A percentile compares a stretch with the other conserved stretches of the same genome.
These are phyloP conservation scores for Drosophila infuscata DNA, from an alignment of 2,888 invertebrate species.

Conservation along the genomic window DNA sequence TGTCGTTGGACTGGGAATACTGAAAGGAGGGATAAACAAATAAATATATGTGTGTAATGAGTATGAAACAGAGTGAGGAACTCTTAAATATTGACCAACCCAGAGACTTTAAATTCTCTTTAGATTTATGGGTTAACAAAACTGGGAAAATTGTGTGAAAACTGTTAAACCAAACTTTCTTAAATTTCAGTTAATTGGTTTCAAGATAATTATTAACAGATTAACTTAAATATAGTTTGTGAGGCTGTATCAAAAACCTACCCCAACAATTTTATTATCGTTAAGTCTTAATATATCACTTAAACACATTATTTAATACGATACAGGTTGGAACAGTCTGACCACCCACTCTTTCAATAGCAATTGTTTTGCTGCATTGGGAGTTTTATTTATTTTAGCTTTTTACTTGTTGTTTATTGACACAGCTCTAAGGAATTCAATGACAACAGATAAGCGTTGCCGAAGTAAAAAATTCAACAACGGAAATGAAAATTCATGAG, in stretches of 20 bases:
- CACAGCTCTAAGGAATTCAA: constrained; percentile 45
- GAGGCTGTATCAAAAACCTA: neutral
- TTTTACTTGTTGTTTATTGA: constrained; percentile 30
- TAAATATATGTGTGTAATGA: constrained; percentile 1
- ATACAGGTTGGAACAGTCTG: neutral
- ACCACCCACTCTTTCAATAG: constrained; percentile 10
- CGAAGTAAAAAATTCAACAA: constrained; percentile 51
- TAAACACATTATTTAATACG: too few species aligned
- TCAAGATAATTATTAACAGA: neutral
- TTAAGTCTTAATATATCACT: neutral
- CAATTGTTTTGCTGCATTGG: constrained; percentile 4
- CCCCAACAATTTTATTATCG: neutral
- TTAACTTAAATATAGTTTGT: neutral
- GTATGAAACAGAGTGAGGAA: neutral
- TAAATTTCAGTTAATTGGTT: neutral
- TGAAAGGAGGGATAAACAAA: constrained; percentile 9
- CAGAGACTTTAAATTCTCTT: neutral
- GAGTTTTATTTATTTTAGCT: constrained; percentile 19
- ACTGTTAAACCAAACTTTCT: too few species aligned
- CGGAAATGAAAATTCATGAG: constrained; percentile 77
- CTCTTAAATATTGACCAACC: neutral
- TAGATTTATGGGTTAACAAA: neutral
- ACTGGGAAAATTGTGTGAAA: neutral
- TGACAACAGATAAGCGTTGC: constrained; percentile 40
- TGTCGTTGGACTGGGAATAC: constrained; percentile 40